These are phyloP conservation scores for Polylopha cassiicola DNA, from an alignment of 2,888 invertebrate species.

Conservation along the genomic window DNA sequence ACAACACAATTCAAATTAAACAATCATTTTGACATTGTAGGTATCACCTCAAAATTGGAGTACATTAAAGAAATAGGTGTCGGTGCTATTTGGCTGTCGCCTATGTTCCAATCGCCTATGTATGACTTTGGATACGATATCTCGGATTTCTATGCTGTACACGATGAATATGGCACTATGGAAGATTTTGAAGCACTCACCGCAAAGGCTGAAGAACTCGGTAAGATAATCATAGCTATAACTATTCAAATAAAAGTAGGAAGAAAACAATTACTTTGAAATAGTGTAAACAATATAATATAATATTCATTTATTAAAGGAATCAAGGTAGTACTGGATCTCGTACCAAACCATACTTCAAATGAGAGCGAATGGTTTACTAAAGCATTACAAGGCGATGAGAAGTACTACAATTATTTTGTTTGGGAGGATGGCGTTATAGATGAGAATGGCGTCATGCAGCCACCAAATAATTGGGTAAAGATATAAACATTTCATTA, in stretches of 20 bases:
- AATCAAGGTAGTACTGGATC: constrained; percentile 79
- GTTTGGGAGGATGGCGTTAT: constrained; percentile 81
- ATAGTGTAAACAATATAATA: no score
- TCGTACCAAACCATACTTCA: constrained; percentile 86
- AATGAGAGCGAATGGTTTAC: constrained; percentile 91
- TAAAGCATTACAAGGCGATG: constrained; percentile 79
- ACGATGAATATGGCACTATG: constrained; percentile 84
- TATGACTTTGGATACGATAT: constrained; percentile 90
- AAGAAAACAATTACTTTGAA: neutral
- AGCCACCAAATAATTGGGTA: constrained; percentile 87
- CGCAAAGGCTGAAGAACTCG: constrained; percentile 65
- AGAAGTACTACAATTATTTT: constrained; percentile 83
- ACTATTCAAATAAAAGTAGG: neutral
- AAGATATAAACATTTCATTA: constrained; percentile 17
- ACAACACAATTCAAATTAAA: neutral
- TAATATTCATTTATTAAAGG: constrained; percentile 40
- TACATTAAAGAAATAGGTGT: constrained; percentile 82
- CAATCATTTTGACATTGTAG: constrained; percentile 40
- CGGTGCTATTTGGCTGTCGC: constrained; percentile 85
- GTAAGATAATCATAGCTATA: constrained; percentile 36
- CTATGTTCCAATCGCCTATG: constrained; percentile 85
- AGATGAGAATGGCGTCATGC: constrained; percentile 57
- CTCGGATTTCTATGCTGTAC: constrained; percentile 81
- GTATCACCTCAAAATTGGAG: constrained; percentile 77
- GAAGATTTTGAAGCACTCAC: constrained; percentile 81